phyloP scores from a whole-genome alignment of 1,140 invertebrate species.

The Maconellicoccus hirsutus region DNA sequence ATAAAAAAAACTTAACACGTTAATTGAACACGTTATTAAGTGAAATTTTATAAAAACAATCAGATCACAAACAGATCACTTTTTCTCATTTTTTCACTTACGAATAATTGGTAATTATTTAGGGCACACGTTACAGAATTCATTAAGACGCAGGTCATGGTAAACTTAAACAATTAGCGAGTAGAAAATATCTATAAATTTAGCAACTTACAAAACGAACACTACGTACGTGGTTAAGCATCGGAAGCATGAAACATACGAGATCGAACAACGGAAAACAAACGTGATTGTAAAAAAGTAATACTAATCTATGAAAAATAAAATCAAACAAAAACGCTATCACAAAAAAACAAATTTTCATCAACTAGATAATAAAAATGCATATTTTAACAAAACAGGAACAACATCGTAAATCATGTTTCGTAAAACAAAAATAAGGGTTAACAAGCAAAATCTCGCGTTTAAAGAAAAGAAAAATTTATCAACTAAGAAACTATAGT shows the following conservation, averaged over 20 bases:
- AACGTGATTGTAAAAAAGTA: neutral
- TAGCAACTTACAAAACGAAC: too few species aligned
- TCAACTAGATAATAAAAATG: conserved; percentile 5
- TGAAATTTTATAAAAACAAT: neutral
- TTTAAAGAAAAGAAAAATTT: neutral
- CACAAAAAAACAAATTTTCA: neutral
- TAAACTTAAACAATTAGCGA: too few species aligned
- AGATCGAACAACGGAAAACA: neutral
- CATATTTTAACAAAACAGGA: neutral
- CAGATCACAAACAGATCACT: neutral
- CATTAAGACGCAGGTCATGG: too few species aligned
- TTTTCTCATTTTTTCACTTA: neutral
- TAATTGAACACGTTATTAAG: neutral
- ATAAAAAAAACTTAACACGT: neutral
- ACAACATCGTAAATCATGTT: neutral
- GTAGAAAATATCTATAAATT: too few species aligned
- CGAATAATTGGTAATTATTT: neutral
- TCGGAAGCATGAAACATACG: neutral
- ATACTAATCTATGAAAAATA: neutral
- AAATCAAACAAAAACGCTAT: neutral
- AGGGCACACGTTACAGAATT: neutral
- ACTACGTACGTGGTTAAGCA: neutral
- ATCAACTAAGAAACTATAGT: neutral
- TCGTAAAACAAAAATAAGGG: neutral
- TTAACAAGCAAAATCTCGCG: too few species aligned